Evolutionary conservation across 2,113 vertebrate genomes (phyloP).

Genomic region (Trogon melanurus): DNA sequence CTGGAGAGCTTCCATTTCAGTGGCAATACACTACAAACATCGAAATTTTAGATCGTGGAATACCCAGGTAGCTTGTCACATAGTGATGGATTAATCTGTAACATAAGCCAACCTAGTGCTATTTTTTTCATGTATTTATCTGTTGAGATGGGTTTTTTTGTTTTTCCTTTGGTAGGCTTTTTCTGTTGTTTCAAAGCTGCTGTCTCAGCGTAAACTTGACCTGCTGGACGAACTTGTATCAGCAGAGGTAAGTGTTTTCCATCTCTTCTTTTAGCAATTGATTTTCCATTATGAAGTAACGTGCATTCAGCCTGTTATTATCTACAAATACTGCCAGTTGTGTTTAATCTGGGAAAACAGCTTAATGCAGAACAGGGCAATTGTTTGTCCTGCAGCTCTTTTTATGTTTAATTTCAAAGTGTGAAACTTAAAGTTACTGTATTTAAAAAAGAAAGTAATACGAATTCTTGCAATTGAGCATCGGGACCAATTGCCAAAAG

Average conservation of each 20-base stretch:
- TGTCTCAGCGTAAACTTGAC: slow-evolving; percentile 89
- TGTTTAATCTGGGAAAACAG: background rate
- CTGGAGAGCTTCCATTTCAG: background rate
- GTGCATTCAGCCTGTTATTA: background rate
- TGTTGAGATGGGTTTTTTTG: background rate
- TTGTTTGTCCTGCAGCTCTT: background rate
- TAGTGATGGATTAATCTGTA: background rate
- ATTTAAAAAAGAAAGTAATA: background rate
- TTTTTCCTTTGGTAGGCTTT: slow-evolving; percentile 83
- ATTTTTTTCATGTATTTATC: background rate
- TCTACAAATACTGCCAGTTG: background rate
- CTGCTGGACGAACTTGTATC: slow-evolving; percentile 89
- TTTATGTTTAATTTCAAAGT: background rate
- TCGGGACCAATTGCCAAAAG: background rate
- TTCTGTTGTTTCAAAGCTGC: slow-evolving; percentile 87
- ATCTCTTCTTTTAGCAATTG: background rate
- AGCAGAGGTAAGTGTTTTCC: slow-evolving; percentile 84
- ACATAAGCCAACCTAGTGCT: background rate
- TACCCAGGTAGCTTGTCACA: background rate
- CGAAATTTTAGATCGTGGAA: background rate
- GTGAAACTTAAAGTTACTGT: background rate
- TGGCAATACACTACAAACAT: background rate
- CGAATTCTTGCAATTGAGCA: background rate
- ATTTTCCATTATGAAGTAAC: background rate
- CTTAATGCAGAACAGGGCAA: rapidly evolving